A percentile compares a stretch with the other conserved stretches of the same genome.
phyloP scores from a whole-genome alignment of 2,888 invertebrate species.

The Nematopogon swammerdamellus region DNA sequence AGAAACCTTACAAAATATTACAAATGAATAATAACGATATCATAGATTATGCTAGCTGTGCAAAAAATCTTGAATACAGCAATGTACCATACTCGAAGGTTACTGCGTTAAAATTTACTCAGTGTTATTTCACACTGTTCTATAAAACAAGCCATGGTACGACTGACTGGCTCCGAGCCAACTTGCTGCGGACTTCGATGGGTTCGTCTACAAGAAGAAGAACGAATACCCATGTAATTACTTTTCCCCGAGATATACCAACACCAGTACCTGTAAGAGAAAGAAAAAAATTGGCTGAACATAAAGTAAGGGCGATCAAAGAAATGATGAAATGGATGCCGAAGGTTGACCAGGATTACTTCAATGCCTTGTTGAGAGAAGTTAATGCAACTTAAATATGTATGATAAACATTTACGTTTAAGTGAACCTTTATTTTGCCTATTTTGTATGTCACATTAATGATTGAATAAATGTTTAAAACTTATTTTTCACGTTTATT shows the following conservation, averaged over 20 bases:
- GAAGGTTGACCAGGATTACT: neutral
- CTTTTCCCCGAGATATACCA: too few relatives aligned
- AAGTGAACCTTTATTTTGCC: too few relatives aligned
- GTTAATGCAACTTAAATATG: neutral
- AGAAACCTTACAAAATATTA: constrained; percentile 4
- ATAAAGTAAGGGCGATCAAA: constrained; percentile 2
- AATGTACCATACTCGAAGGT: constrained; percentile 1
- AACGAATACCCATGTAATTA: too few relatives aligned
- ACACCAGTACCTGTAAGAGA: too few relatives aligned
- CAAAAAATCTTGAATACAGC: constrained; percentile 1
- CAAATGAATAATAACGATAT: constrained; percentile 1
- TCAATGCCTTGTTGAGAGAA: constrained; percentile 1
- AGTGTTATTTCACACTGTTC: constrained; percentile 3
- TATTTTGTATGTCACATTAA: too few relatives aligned
- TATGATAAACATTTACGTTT: too few relatives aligned
- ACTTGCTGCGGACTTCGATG: neutral
- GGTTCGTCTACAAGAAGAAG: too few relatives aligned
- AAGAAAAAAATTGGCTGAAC: neutral
- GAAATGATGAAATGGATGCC: constrained; percentile 2
- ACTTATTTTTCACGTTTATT: too few relatives aligned
- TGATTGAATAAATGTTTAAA: too few relatives aligned
- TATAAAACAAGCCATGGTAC: neutral
- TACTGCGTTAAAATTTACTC: constrained; percentile 3
- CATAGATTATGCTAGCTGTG: constrained; percentile 1
- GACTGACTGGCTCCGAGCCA: constrained; percentile 1